Percentiles rank a stretch among this genome's conserved stretches.
Conservation (phyloP, 2,797 vertebrate species). For the Chelonia mydas region DNA sequence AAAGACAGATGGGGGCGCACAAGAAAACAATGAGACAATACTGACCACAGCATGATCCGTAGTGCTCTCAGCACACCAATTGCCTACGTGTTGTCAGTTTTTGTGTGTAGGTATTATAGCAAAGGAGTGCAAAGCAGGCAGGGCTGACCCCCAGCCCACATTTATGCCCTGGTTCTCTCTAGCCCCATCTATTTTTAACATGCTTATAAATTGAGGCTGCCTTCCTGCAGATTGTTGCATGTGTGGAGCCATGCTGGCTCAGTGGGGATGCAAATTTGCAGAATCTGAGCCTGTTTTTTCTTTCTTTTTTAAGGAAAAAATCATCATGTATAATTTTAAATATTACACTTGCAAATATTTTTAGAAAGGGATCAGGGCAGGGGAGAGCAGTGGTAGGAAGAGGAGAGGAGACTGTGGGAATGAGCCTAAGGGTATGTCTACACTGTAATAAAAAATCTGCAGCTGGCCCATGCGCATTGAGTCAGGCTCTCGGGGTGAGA, state of each 20-base stretch:
- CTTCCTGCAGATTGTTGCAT: rapidly evolving
- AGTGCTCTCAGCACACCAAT: background rate
- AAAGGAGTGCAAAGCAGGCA: rapidly evolving
- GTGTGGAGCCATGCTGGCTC: background rate
- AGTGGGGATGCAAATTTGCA: rapidly evolving
- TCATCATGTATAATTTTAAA: background rate
- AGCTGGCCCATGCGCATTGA: too few relatives aligned
- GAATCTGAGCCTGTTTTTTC: background rate
- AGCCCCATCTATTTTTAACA: background rate
- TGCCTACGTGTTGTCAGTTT: background rate
- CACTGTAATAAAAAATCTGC: too few relatives aligned
- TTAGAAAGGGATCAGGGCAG: background rate
- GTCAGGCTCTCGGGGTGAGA: too few relatives aligned
- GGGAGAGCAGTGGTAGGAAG: background rate
- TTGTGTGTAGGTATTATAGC: background rate
- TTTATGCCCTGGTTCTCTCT: background rate
- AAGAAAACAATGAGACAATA: too few relatives aligned
- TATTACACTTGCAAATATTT: background rate
- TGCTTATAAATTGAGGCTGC: rapidly evolving
- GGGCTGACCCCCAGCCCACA: background rate
- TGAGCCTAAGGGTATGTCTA: too few relatives aligned
- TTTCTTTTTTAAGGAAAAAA: background rate
- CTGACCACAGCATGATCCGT: too few relatives aligned
- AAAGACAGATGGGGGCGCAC: too few relatives aligned
- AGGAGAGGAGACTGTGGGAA: too few relatives aligned